Conservation (phyloP, 2,797 vertebrate species). For the Pangasius sanitwongsei region DNA sequence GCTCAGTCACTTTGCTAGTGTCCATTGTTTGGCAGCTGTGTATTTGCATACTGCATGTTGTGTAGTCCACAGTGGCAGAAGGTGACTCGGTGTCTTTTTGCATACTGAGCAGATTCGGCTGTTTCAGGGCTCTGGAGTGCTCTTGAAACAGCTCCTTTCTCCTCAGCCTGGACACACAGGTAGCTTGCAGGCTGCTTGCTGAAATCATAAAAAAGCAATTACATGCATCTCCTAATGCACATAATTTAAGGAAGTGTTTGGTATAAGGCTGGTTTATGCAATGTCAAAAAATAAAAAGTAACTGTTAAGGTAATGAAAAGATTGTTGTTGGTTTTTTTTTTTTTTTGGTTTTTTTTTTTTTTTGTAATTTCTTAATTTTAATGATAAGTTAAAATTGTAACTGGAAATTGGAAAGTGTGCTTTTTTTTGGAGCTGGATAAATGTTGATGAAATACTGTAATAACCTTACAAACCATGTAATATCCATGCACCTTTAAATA, state of each 20-base stretch:
- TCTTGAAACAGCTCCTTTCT: constrained; percentile 13
- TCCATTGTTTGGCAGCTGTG: constrained; percentile 46
- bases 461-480: not conserved
- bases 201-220: not conserved
- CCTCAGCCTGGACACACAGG: not conserved
- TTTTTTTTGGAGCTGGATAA: not conserved
- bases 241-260: not conserved
- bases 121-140: constrained; percentile 30
- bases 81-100: constrained; percentile 54
- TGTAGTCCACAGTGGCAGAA: constrained; percentile 23
- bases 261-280: not conserved
- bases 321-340: not conserved
- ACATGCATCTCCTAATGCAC: not conserved
- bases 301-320: not conserved
- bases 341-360: not conserved
- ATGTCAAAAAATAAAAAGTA: not conserved
- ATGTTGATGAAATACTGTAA: not conserved
- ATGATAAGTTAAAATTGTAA: not conserved
- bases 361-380: not conserved
- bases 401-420: not conserved
- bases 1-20: constrained; percentile 24
- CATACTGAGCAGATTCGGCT: constrained; percentile 53
- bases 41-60: constrained; percentile 55
- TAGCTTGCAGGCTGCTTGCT: not conserved
- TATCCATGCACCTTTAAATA: not conserved